A percentile compares a stretch with the other conserved stretches of the same genome.
Conservation (phyloP, 2,888 invertebrate species). For the Nowickia ferox region DNA sequence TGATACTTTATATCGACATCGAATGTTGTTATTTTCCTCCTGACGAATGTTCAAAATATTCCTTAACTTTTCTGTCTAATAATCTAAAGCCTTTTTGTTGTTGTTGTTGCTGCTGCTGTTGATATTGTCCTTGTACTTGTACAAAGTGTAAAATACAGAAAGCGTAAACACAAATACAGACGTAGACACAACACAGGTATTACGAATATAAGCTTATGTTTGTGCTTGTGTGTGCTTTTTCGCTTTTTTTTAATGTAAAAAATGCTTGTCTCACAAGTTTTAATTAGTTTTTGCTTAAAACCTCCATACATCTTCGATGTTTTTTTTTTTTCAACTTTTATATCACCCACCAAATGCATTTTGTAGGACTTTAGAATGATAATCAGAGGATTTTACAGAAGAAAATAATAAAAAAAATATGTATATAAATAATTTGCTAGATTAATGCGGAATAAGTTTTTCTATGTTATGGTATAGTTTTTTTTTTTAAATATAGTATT, state of each 20-base stretch:
- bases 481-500: too few species aligned
- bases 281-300: slow-evolving; percentile 83
- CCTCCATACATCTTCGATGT: slow-evolving; percentile 71
- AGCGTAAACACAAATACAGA: slow-evolving; percentile 61
- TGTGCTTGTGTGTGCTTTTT: slow-evolving; percentile 11
- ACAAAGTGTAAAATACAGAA: slow-evolving; percentile 63
- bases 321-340: slow-evolving; percentile 2
- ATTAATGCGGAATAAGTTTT: slow-evolving; percentile 18
- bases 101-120: slow-evolving; percentile 16
- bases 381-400: slow-evolving; percentile 45
- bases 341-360: slow-evolving; percentile 59
- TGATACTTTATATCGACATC: too few species aligned
- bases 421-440: slow-evolving; percentile 19
- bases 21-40: background rate
- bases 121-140: slow-evolving; percentile 52
- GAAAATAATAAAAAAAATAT: background rate
- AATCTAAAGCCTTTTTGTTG: slow-evolving; percentile 30
- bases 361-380: slow-evolving; percentile 44
- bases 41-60: background rate
- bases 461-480: too few species aligned
- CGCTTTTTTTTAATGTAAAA: slow-evolving; percentile 70
- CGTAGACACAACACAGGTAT: slow-evolving; percentile 67
- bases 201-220: slow-evolving; percentile 38
- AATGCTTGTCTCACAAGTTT: slow-evolving; percentile 83
- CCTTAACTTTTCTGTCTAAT: slow-evolving; percentile 6